Percentiles rank a stretch among this genome's conserved stretches.
These are phyloP conservation scores for Cottus gobio DNA, from an alignment of 2,113 vertebrate species.

Conservation along the genomic window DNA sequence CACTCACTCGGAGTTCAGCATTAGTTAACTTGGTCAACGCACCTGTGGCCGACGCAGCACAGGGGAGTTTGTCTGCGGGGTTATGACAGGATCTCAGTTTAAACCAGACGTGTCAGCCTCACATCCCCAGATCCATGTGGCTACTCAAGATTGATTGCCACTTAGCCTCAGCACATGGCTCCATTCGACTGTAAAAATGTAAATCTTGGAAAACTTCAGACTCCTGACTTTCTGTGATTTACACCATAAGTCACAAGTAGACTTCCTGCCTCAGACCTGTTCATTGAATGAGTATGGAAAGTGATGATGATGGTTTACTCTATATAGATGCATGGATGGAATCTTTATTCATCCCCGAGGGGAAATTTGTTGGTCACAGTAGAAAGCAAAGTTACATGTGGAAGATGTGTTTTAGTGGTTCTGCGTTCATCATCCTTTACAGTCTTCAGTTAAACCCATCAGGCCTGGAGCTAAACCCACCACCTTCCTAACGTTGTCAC, in stretches of 20 bases:
- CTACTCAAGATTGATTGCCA: constrained; percentile 60
- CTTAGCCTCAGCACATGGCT: constrained; percentile 52
- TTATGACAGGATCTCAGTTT: constrained; percentile 52
- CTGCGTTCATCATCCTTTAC: constrained; percentile 13
- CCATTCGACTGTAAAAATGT: constrained; percentile 48
- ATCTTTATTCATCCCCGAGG: too few species aligned
- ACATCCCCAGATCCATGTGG: constrained; percentile 44
- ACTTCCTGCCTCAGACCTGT: constrained; percentile 12
- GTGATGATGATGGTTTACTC: not conserved
- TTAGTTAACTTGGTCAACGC: constrained; percentile 24
- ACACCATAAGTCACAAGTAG: constrained; percentile 21
- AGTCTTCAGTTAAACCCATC: not conserved
- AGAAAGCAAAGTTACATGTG: too few species aligned
- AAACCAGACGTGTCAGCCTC: constrained; percentile 50
- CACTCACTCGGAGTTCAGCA: constrained; percentile 5
- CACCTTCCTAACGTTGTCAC: not conserved
- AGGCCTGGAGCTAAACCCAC: constrained; percentile 1
- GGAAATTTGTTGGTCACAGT: too few species aligned
- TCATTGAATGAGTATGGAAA: constrained; percentile 6
- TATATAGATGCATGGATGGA: too few species aligned
- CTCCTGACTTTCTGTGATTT: constrained; percentile 38
- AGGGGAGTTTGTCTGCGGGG: constrained; percentile 45
- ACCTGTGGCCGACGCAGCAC: constrained; percentile 50
- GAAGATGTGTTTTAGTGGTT: not conserved
- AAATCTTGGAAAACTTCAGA: constrained; percentile 39